Evolutionary conservation across 2,888 invertebrate species (phyloP).

Genomic region (Bellardia bayeri): DNA sequence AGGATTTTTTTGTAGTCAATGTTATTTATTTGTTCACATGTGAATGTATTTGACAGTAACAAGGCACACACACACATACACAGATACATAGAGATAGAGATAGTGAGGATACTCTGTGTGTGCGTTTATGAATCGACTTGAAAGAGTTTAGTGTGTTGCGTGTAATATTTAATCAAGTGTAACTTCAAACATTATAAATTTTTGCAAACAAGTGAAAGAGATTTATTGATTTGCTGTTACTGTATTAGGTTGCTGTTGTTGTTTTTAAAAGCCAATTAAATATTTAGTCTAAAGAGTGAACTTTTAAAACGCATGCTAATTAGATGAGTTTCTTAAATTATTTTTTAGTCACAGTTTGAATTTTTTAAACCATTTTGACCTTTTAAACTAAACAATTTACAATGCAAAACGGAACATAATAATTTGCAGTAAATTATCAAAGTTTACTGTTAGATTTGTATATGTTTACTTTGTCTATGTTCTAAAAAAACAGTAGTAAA

Average conservation of each 20-base stretch:
- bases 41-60: neutral
- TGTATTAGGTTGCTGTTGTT: neutral
- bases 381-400: no score
- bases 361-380: no score
- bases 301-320: neutral
- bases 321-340: no score
- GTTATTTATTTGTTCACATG: constrained; percentile 2
- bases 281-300: neutral
- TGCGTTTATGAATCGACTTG: neutral
- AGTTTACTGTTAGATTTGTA: no score
- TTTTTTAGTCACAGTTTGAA: no score
- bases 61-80: neutral
- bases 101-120: neutral
- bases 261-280: neutral
- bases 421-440: no score
- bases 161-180: constrained; percentile 14
- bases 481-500: no score
- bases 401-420: no score
- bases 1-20: neutral
- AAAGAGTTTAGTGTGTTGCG: neutral
- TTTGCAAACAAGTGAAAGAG: neutral
- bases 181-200: constrained; percentile 1
- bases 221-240: constrained; percentile 2
- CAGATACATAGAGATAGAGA: neutral
- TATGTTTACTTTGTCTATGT: no score